Evolutionary conservation across 2,888 invertebrate genomes (phyloP).

Genomic region (Melanophora roralis): DNA sequence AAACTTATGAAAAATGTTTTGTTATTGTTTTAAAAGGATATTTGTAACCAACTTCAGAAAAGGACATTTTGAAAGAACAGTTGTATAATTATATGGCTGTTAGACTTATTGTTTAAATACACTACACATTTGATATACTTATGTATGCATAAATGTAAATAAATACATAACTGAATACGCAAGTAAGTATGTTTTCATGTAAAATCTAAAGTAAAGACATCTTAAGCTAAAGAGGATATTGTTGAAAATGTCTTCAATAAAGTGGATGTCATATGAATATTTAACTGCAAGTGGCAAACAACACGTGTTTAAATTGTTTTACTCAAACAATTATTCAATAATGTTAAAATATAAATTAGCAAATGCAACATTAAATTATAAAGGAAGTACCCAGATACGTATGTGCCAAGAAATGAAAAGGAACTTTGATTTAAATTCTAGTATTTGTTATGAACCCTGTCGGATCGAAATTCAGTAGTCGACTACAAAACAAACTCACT

Average conservation of each 20-base stretch:
- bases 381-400: neutral
- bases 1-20: slow-evolving; percentile 12
- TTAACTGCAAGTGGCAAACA: slow-evolving; percentile 59
- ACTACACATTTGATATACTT: too few relatives aligned
- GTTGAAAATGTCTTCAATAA: slow-evolving; percentile 40
- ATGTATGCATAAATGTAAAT: neutral
- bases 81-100: slow-evolving; percentile 36
- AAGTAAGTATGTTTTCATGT: neutral
- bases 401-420: neutral
- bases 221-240: slow-evolving; percentile 40
- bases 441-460: too few relatives aligned
- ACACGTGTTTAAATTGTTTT: slow-evolving; percentile 51
- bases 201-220: slow-evolving; percentile 13
- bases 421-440: too few relatives aligned
- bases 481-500: too few relatives aligned
- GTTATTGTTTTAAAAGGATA: neutral
- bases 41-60: slow-evolving; percentile 22
- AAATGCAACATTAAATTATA: neutral
- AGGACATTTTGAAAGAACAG: slow-evolving; percentile 41
- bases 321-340: neutral
- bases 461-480: too few relatives aligned
- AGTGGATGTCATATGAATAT: slow-evolving; percentile 8
- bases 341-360: neutral
- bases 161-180: neutral
- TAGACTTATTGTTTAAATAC: slow-evolving; percentile 8